phyloP scores from a whole-genome alignment of 2,888 invertebrate genomes.

The Polydrusus cervinus region DNA sequence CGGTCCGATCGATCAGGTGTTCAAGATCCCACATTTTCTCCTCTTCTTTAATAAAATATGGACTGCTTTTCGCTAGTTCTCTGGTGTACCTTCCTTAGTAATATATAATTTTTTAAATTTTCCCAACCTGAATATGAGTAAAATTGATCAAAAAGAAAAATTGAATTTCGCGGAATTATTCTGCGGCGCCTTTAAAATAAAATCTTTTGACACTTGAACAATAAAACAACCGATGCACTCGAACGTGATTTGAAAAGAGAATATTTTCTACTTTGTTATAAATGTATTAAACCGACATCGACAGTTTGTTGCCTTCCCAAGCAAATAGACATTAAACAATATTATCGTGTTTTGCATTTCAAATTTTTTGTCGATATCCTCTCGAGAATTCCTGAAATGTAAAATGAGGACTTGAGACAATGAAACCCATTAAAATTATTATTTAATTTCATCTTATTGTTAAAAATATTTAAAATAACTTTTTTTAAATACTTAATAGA shows the following conservation, averaged over 20 bases:
- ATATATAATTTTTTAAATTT: background rate
- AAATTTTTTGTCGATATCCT: background rate
- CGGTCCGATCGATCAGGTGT: too few species aligned
- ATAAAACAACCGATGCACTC: slow-evolving; percentile 5
- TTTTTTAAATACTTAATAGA: too few species aligned
- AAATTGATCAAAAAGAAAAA: background rate
- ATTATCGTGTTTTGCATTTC: slow-evolving; percentile 8
- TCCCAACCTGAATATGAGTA: too few species aligned
- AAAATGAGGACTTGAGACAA: too few species aligned
- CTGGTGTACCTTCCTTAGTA: too few species aligned
- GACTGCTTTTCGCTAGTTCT: too few species aligned
- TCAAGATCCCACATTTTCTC: too few species aligned
- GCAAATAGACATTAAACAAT: background rate
- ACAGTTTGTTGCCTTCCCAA: background rate
- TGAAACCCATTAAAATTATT: too few species aligned
- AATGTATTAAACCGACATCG: background rate
- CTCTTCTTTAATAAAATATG: too few species aligned
- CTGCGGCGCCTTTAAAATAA: slow-evolving; percentile 9
- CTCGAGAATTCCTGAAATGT: too few species aligned
- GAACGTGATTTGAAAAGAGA: slow-evolving; percentile 10
- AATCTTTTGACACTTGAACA: background rate
- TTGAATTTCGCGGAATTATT: background rate
- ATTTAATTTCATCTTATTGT: too few species aligned
- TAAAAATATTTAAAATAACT: too few species aligned
- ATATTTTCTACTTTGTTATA: background rate